Evolutionary conservation across 2,797 vertebrate species (phyloP).

Genomic region (Notoglanidium macrostoma): DNA sequence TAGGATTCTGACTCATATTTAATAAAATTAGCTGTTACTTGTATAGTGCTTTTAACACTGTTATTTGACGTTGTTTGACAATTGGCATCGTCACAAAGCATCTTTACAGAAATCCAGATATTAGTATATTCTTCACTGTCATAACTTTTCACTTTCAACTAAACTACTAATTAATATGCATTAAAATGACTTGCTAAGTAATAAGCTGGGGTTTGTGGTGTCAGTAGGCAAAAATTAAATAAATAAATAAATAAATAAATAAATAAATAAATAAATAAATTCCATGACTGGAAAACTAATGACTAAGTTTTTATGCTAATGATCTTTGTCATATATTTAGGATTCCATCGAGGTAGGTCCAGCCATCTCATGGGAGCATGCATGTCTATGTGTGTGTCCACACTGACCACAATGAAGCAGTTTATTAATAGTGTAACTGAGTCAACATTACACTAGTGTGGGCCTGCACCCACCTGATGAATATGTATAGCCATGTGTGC

Average conservation of each 20-base stretch:
- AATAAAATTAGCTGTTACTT: not conserved
- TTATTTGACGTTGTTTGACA: no score
- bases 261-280: not conserved
- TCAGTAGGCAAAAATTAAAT: not conserved
- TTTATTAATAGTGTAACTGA: conserved; percentile 57
- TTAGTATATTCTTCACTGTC: not conserved
- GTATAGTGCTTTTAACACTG: not conserved
- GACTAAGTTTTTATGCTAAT: conserved; percentile 36
- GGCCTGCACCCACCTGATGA: conserved; percentile 40
- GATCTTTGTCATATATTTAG: conserved; percentile 27
- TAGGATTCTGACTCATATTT: not conserved
- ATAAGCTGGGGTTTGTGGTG: not conserved
- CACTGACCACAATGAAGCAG: conserved; percentile 39
- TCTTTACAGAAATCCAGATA: not conserved
- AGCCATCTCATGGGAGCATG: conserved; percentile 15
- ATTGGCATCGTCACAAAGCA: not conserved
- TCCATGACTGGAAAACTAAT: conserved; percentile 22
- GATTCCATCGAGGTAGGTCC: conserved; percentile 42
- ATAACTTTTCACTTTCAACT: not conserved
- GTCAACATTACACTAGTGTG: conserved; percentile 40
- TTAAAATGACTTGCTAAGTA: not conserved
- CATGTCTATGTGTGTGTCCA: conserved; percentile 50
- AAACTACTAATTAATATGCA: not conserved
- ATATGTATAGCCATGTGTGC: conserved; percentile 56
- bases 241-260: no score